Evolutionary conservation across 2,113 vertebrate species (phyloP).

Genomic region (Empidonax alnorum): DNA sequence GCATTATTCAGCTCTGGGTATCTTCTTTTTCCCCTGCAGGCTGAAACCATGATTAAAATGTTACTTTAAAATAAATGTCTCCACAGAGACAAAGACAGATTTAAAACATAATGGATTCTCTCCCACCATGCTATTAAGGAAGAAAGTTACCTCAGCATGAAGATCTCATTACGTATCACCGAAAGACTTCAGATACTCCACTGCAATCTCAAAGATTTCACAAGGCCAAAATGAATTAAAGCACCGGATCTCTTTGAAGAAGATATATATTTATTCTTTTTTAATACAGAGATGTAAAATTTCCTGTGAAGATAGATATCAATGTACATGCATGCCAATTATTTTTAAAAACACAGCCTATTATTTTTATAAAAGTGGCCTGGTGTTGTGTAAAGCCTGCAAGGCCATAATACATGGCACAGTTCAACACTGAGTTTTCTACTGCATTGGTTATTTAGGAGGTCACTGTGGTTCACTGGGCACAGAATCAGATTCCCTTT

Average conservation of each 20-base stretch:
- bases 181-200: neutral
- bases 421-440: neutral
- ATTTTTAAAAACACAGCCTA: neutral
- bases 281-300: neutral
- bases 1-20: constrained; percentile 57
- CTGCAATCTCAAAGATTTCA: neutral
- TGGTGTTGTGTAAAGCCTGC: neutral
- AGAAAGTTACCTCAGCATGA: constrained; percentile 52
- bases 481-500: neutral
- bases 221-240: neutral
- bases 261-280: neutral
- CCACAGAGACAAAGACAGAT: constrained; percentile 62
- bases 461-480: neutral
- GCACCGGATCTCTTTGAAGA: neutral
- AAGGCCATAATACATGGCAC: neutral
- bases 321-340: neutral
- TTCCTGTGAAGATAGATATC: neutral
- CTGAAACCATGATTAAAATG: constrained; percentile 60
- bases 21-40: constrained; percentile 45
- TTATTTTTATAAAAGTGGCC: neutral
- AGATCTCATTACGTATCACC: constrained; percentile 40
- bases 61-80: constrained; percentile 60
- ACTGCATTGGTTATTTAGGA: neutral
- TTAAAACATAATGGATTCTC: constrained; percentile 51
- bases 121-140: constrained; percentile 25